Percentiles rank a stretch among this genome's conserved stretches.
Evolutionary conservation across 2,888 invertebrate genomes (phyloP).

Genomic region (Campaea margaritaria): DNA sequence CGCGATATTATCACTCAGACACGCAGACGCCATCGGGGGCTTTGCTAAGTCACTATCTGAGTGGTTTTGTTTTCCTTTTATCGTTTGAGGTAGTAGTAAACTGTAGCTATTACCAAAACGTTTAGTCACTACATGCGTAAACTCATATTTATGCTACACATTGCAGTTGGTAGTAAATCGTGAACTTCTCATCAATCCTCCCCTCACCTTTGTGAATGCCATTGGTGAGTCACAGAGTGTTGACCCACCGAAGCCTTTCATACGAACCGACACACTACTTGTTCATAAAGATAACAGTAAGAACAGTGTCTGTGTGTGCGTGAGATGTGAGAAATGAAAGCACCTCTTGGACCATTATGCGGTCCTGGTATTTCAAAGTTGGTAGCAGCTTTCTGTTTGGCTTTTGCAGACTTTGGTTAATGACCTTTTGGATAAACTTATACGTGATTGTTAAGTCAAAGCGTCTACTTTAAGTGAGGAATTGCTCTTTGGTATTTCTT

Average conservation of each 20-base stretch:
- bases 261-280: constrained; percentile 40
- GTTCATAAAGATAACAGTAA: constrained; percentile 39
- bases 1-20: too few species aligned
- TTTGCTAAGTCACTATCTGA: too few species aligned
- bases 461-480: not conserved
- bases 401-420: constrained; percentile 14
- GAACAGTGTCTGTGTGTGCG: constrained; percentile 41
- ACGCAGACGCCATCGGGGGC: too few species aligned
- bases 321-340: constrained; percentile 40
- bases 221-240: constrained; percentile 65
- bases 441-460: not conserved
- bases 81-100: too few species aligned
- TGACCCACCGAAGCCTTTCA: constrained; percentile 58
- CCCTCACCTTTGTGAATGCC: constrained; percentile 56
- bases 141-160: constrained; percentile 17
- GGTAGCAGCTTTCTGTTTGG: constrained; percentile 37
- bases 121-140: constrained; percentile 11
- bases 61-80: too few species aligned
- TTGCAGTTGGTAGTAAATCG: constrained; percentile 31
- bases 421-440: constrained; percentile 3
- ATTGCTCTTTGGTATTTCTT: not conserved
- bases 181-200: constrained; percentile 42
- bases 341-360: constrained; percentile 40
- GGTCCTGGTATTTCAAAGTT: constrained; percentile 41
- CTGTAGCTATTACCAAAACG: not conserved